Base-by-base conservation (phyloP, 1,140 invertebrate genomes). In the Camponotus pennsylvanicus region DNA sequence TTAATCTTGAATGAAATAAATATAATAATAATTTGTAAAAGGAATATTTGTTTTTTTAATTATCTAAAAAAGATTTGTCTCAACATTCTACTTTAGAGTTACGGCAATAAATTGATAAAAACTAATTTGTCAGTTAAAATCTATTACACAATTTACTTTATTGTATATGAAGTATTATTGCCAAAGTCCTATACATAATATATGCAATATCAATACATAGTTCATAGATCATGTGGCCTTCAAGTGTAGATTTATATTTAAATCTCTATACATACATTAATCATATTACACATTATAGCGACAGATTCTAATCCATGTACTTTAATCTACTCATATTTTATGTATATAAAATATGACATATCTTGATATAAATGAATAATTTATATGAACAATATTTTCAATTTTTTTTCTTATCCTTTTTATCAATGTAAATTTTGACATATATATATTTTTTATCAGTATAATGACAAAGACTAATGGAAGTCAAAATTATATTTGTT, bases 201-300 rank as follows among this genome's bases (percentile, higher is more conserved):
- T 73, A 55, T 59, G 32, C 15, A 45, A 11, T 11, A 42, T 7
- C 0, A 61, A 11, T 42, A 34, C 27, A 13, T 57, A 69, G 57
- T 34, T 82, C 69, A 86, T 86, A 77, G 75, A 15, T 32, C 55
- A 76, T 7, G 70, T 15, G 18, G 42, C 85, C 57, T 89, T 89
- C 49, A 55, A 76, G 69, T 63, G 32, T 42, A 80, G 32, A 76
- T 64, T 80, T 66, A 55, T 70, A 59, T 78, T 78, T 78, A 66
- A 52, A 52, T 52, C 13, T 52, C 49, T 52, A 52, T 52, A 52
- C 15, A 52, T 52, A 52, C 15, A 52, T 52, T 18, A 18, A 52
- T 52, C 49, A 52, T 52, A 4, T 52, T 52, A 77, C 77, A 80
- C 21, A 52, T 75, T 75, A 82, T 86, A 37, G 2, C 64, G 55